Base-by-base conservation (phyloP, 2,113 vertebrate species). In the Dryoscopus gambensis region DNA sequence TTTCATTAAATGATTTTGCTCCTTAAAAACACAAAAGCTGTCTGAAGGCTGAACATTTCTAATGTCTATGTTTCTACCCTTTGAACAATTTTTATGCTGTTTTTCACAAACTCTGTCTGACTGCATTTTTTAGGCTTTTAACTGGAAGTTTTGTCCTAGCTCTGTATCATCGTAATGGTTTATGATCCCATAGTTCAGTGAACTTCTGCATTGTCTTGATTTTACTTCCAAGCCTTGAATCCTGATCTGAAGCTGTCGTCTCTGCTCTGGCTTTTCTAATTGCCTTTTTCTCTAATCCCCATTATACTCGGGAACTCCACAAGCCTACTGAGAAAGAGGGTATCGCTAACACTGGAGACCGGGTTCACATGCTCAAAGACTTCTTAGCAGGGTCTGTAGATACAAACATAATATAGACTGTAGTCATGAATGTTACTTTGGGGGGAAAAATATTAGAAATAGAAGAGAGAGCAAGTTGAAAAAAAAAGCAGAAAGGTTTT, bases 161-260 rank as follows among this genome's bases (percentile, higher is more conserved):
- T 93, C 52, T 89, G 1, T 75, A 84, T 90, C 24, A 52, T 60
- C 64, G 44, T 90, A 93, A 70, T 78, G 56, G 56, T 62, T 91
- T 93, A n/a, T 90, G 85, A 88, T 80, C 74, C 83, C 79, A 78
- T 35, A 93, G 88, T 87, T 95, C 92, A 93, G 73, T 89, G 93
- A 93, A 88, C 76, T 92, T 78, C 50, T 64, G 64, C 63, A 63
- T 90, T 84, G 73, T 89, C 89, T 95, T 92, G 80, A 63, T 92
- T 95, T 90, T 89, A 77, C 39, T 93, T 86, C 64, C 47, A 69
- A 77, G 68, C 33, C 27, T 95, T 92, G 76, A 92, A 93, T 90
- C 6, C 44, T 89, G 47, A 87, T 93, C 73, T 90, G 56, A 96
- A 40, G 47, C 56, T 84, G 47, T 87, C 11, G 83, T 4, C 55